These are phyloP conservation scores for Darevskia nairensis DNA, from an alignment of 2,797 vertebrate species.

Conservation along the genomic window DNA sequence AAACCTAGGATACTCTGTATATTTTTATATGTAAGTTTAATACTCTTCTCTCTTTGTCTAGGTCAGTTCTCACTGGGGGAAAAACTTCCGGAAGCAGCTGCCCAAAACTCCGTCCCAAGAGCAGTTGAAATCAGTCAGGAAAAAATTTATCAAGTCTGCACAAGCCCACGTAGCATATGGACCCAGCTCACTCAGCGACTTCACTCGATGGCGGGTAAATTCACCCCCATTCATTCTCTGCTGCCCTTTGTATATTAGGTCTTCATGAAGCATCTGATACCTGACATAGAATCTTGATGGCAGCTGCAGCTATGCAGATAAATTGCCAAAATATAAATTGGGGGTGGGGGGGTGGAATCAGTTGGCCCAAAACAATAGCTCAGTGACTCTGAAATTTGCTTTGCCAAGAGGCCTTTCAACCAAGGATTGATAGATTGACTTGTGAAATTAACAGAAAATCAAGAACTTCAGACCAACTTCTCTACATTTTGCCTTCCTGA, in stretches of 20 bases:
- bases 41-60: conserved; percentile 58
- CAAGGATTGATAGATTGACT: background rate
- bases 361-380: background rate
- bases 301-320: no score
- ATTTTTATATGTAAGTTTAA: background rate
- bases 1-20: no score
- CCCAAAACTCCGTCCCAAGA: conserved; percentile 72
- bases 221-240: accelerated
- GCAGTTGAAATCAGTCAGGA: conserved; percentile 73
- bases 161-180: conserved; percentile 85
- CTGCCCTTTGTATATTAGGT: background rate
- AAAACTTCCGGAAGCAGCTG: conserved; percentile 80
- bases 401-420: background rate
- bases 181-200: conserved; percentile 89
- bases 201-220: conserved; percentile 92
- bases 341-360: background rate
- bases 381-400: background rate
- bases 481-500: background rate
- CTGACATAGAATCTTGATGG: background rate
- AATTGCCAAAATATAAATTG: background rate
- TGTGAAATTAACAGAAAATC: background rate
- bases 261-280: background rate
- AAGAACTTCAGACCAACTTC: background rate
- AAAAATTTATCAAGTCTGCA: conserved; percentile 83
- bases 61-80: conserved; percentile 89